A percentile compares a stretch with the other conserved stretches of the same genome.
phyloP scores from a whole-genome alignment of 1,140 invertebrate genomes.

The Teleogryllus occipitalis region DNA sequence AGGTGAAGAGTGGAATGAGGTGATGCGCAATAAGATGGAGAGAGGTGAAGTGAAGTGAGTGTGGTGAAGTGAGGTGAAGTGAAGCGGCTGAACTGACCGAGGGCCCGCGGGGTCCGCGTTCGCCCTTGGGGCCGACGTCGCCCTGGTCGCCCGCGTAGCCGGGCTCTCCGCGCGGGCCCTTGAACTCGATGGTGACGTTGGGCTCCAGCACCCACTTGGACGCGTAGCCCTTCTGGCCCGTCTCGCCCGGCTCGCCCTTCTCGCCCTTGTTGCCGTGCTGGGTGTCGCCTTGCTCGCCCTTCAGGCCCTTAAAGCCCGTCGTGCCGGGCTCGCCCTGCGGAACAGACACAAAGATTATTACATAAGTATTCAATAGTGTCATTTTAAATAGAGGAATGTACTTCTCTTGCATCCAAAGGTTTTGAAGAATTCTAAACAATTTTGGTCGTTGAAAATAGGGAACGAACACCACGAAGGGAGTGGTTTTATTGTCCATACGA shows the following conservation, averaged over 20 bases:
- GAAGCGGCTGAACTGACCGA: conserved; percentile 8
- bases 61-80: too few species aligned
- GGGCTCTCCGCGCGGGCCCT: conserved; percentile 45
- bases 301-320: conserved; percentile 39
- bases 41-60: too few species aligned
- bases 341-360: background rate
- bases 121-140: conserved; percentile 6
- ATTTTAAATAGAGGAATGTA: too few species aligned
- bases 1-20: too few species aligned
- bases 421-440: too few species aligned
- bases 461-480: too few species aligned
- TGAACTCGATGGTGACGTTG: conserved; percentile 3
- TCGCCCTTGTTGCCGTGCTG: conserved; percentile 37
- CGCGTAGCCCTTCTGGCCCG: conserved; percentile 39
- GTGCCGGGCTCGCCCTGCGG: conserved; percentile 30
- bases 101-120: background rate
- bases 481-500: too few species aligned
- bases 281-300: conserved; percentile 43
- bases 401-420: too few species aligned
- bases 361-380: too few species aligned
- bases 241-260: conserved; percentile 41
- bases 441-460: too few species aligned
- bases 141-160: conserved; percentile 41
- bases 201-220: conserved; percentile 27
- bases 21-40: too few species aligned